Conservation (phyloP, 1,140 invertebrate genomes). For the Mycetomoellerius zeteki region DNA sequence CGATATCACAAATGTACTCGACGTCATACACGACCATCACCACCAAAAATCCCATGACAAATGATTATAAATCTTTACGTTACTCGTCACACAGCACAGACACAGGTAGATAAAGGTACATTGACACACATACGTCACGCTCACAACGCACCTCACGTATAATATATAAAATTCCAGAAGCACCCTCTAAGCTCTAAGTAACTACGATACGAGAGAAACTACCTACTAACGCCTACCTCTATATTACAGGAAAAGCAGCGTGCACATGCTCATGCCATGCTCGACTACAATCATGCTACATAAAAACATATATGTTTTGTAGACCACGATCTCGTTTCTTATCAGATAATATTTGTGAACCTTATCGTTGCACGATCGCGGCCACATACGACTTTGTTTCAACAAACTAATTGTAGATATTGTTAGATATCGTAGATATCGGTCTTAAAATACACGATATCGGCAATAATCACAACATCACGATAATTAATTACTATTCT, state of each 20-base stretch:
- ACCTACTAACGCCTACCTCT: slow-evolving; percentile 43
- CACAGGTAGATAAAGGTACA: slow-evolving; percentile 68
- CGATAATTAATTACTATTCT: background rate
- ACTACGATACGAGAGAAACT: slow-evolving; percentile 19
- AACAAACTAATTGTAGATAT: slow-evolving; percentile 28
- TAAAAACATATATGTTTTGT: slow-evolving; percentile 22
- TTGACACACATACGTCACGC: slow-evolving; percentile 48
- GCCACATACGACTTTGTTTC: slow-evolving; percentile 14
- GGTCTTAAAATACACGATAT: background rate
- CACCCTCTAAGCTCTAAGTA: slow-evolving; percentile 38
- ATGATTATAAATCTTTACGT: slow-evolving; percentile 63
- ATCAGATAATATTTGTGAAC: slow-evolving; percentile 39
- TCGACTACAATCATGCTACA: slow-evolving; percentile 36
- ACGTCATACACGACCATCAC: slow-evolving; percentile 85
- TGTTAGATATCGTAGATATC: slow-evolving; percentile 31
- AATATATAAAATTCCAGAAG: slow-evolving; percentile 48
- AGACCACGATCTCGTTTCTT: slow-evolving; percentile 14
- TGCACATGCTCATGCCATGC: slow-evolving; percentile 77
- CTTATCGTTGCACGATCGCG: background rate
- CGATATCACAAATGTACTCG: slow-evolving; percentile 75
- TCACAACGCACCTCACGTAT: slow-evolving; percentile 27
- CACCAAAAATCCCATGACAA: slow-evolving; percentile 82
- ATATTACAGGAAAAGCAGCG: slow-evolving; percentile 66
- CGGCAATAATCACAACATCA: background rate
- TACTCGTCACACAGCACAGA: slow-evolving; percentile 73